Evolutionary conservation across 2,888 invertebrate genomes (phyloP), one percentile per base, ranked within the genome.

Genomic region (Meandrusa payeni): DNA sequence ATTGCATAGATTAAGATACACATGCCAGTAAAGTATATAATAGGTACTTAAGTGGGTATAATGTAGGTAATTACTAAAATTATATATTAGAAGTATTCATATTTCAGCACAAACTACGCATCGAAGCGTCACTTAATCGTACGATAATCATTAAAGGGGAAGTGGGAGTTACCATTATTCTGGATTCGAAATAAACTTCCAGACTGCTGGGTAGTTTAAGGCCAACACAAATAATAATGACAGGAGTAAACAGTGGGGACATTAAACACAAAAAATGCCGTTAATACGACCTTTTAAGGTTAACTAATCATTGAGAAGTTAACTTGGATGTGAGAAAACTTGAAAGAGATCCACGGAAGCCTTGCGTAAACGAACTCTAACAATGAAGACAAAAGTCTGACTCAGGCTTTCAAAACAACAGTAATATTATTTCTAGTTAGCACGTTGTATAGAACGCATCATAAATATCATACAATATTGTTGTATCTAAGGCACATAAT

Each of bases 401-500:
- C 71, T 62, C 69, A 78, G 77, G 82, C 83, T 76, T 78, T 76
- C 63, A 82, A 83, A 85, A 77, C 75, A 78, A 82, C 58, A 60
- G 73, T 78, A 75, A 80, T 74, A 70, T 85, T 79, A 85, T 76
- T 76, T 83, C 87, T 86, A 87, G 75, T 86, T 83, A 81, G 87
- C 83, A 87, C 85, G 86, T 86, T 86, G 85, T 86, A 86, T 85
- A 86, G 83, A 86, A 86, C 85, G 86, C 83, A 82, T 86, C 82
- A 76, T 86, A 83, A 82, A 87, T 88, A 88, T 77, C 72, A 76
- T 88, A 88, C 87, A 87, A 88, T 88, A 88, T 88, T 88, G 88
- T 88, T 88, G 86, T 85, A 86, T 88, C 88, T 88, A 88, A 88
- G 88, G 88, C 88, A 88, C 88, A 86, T 88, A 88, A 88, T 86